Evolutionary conservation across 2,113 vertebrate genomes (phyloP).

Genomic region (Tor tambroides): DNA sequence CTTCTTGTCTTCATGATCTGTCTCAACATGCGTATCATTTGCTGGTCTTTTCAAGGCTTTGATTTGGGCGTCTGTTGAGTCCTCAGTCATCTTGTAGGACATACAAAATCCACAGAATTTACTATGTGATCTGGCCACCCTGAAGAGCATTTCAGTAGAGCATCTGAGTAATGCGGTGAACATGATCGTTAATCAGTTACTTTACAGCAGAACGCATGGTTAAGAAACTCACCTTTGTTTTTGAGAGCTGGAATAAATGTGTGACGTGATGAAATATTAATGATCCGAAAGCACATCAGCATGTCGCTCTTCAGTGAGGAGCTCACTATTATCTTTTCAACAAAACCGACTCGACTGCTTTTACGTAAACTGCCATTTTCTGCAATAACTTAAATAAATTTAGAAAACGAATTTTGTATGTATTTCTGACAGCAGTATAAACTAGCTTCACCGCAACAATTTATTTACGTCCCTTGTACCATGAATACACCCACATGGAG

Average conservation of each 20-base stretch:
- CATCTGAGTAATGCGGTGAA: too few species aligned
- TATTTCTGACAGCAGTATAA: not conserved
- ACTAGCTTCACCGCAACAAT: not conserved
- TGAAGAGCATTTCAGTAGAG: not conserved
- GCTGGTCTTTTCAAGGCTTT: constrained; percentile 68
- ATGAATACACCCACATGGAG: constrained; percentile 66
- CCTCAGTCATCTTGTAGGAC: constrained; percentile 64
- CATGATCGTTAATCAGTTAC: not conserved
- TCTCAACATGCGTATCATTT: constrained; percentile 68
- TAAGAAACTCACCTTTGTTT: constrained; percentile 62
- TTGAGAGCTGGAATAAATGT: constrained; percentile 27
- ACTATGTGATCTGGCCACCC: constrained; percentile 9
- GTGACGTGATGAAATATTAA: constrained; percentile 58
- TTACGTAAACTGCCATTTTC: not conserved
- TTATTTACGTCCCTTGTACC: constrained; percentile 7
- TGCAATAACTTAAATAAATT: not conserved
- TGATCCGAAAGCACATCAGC: constrained; percentile 55
- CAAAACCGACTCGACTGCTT: too few species aligned
- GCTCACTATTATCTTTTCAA: not conserved
- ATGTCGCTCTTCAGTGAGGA: constrained; percentile 57
- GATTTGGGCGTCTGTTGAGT: constrained; percentile 8
- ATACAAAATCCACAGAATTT: constrained; percentile 34
- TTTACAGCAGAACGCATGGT: not conserved
- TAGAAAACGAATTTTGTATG: not conserved
- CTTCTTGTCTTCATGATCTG: constrained; percentile 73